These are phyloP conservation scores for Penelope pileata DNA, from an alignment of 2,113 vertebrate species.

Conservation along the genomic window DNA sequence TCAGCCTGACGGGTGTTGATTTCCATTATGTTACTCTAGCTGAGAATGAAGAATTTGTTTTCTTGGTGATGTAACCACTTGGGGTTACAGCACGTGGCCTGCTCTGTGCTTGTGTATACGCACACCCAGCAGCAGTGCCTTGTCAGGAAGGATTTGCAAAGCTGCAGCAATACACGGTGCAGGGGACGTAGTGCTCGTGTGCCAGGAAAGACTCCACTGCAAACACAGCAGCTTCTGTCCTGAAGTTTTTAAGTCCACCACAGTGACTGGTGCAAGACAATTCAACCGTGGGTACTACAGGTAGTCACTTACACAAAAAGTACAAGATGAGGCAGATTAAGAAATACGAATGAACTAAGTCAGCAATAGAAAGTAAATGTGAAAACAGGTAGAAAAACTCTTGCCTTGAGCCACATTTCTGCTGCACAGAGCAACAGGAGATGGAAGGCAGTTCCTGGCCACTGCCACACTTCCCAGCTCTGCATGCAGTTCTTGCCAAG, in stretches of 20 bases:
- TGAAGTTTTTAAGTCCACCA: not conserved
- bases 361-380: not conserved
- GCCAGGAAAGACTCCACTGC: not conserved
- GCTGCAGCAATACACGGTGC: no score
- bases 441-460: not conserved
- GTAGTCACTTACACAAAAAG: not conserved
- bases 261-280: not conserved
- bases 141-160: not conserved
- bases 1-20: not conserved
- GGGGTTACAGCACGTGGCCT: not conserved
- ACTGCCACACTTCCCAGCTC: not conserved
- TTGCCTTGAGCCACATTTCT: not conserved
- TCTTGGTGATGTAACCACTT: not conserved
- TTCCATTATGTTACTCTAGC: not conserved
- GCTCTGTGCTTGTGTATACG: accelerated
- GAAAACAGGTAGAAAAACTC: not conserved
- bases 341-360: not conserved
- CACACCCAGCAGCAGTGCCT: not conserved
- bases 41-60: not conserved
- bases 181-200: not conserved
- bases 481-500: accelerated
- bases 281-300: not conserved
- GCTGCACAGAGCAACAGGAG: not conserved
- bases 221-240: not conserved
- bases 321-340: not conserved